Conservation (phyloP, 2,797 vertebrate species). For the Acridotheres tristis region DNA sequence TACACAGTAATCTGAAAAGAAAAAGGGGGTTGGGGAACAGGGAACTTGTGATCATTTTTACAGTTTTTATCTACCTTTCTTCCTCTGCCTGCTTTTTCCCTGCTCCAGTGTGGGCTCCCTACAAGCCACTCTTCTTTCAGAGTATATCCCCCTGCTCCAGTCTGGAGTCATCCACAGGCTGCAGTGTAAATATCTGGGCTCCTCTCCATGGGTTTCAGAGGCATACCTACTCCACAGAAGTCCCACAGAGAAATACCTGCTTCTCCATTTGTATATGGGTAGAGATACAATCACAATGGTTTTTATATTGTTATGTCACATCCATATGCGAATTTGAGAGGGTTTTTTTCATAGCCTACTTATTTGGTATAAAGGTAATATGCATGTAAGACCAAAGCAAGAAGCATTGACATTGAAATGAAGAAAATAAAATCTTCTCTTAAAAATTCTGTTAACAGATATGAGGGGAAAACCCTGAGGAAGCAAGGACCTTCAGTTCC, state of each 20-base stretch:
- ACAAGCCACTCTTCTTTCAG: background rate
- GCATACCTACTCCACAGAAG: background rate
- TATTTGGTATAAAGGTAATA: background rate
- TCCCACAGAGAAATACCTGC: background rate
- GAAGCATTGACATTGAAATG: background rate
- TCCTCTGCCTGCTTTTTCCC: background rate
- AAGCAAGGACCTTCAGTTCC: background rate
- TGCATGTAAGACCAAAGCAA: background rate
- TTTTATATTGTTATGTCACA: background rate
- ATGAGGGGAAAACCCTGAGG: background rate
- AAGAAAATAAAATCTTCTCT: background rate
- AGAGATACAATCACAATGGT: accelerated
- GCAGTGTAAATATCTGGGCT: background rate
- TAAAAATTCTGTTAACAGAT: background rate
- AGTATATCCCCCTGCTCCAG: background rate
- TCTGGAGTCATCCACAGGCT: background rate
- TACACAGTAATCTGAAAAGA: background rate
- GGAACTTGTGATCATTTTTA: accelerated
- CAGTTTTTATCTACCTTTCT: background rate
- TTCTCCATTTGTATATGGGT: background rate
- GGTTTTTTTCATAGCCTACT: background rate
- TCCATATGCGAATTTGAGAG: background rate
- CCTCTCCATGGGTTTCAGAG: background rate
- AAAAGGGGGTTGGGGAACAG: accelerated
- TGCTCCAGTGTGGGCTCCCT: accelerated